Percentiles rank a stretch among this genome's conserved stretches.
These are phyloP conservation scores for Theodoxus fluviatilis DNA, from an alignment of 2,888 invertebrate species.

Conservation along the genomic window DNA sequence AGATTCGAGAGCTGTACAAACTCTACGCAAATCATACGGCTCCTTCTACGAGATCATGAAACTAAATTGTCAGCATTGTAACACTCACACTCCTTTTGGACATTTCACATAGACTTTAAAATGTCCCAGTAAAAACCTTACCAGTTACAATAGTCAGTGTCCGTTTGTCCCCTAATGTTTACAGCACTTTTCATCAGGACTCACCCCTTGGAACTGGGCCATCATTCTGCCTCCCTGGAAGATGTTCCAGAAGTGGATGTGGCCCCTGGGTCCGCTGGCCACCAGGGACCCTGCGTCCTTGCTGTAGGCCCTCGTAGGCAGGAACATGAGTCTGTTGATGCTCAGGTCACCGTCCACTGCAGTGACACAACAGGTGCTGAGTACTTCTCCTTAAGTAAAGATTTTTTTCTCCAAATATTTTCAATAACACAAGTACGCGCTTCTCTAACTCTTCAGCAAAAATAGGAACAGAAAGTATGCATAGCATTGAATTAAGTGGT, in stretches of 20 bases:
- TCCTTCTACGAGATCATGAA: not conserved
- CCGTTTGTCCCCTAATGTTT: not conserved
- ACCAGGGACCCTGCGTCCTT: conserved; percentile 62
- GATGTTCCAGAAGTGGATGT: conserved; percentile 65
- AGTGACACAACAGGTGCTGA: not conserved
- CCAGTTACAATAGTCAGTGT: too few species aligned
- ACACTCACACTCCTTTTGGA: too few species aligned
- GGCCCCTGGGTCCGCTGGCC: conserved; percentile 60
- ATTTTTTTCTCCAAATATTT: too few species aligned
- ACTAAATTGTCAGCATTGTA: not conserved
- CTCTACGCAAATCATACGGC: too few species aligned
- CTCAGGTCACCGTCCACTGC: conserved; percentile 64
- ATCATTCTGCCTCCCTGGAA: conserved; percentile 62
- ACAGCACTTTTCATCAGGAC: conserved; percentile 21
- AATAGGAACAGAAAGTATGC: too few species aligned
- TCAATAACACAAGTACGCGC: too few species aligned
- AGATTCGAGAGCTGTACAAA: too few species aligned
- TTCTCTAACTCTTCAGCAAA: too few species aligned
- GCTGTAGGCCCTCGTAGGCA: conserved; percentile 55
- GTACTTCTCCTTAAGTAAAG: too few species aligned
- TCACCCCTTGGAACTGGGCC: conserved; percentile 63
- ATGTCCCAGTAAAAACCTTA: too few species aligned
- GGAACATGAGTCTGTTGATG: conserved; percentile 60
- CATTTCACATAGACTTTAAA: too few species aligned
- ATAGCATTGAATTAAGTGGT: too few species aligned